Evolutionary conservation across 2,888 invertebrate genomes (phyloP).

Genomic region (Neoscelio sp.): DNA sequence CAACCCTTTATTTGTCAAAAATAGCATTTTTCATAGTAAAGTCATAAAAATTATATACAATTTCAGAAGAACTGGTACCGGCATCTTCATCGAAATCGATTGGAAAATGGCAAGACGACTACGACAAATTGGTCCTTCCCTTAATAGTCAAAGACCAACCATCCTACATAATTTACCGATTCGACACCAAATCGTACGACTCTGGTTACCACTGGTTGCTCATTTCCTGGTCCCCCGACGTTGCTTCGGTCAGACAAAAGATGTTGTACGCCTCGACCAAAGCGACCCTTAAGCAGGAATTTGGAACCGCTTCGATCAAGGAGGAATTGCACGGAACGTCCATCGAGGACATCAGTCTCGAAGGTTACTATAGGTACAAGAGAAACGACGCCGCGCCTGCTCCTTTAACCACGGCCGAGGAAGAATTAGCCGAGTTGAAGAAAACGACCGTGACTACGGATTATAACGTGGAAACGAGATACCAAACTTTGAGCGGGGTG

Average conservation of each 20-base stretch:
- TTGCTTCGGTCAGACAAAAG: slow-evolving; percentile 95
- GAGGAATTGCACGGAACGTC: slow-evolving; percentile 97
- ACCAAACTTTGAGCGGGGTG: slow-evolving; percentile 96
- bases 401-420: slow-evolving; percentile 94
- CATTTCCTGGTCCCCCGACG: slow-evolving; percentile 97
- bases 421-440: slow-evolving; percentile 91
- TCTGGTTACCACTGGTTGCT: slow-evolving; percentile 96
- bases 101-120: slow-evolving; percentile 94
- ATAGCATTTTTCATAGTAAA: too few relatives aligned
- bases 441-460: slow-evolving; percentile 88
- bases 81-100: slow-evolving; percentile 87
- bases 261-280: slow-evolving; percentile 99
- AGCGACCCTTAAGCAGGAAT: slow-evolving; percentile 97
- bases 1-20: too few relatives aligned
- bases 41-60: slow-evolving; percentile 9
- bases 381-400: slow-evolving; percentile 91
- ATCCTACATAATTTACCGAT: slow-evolving; percentile 92
- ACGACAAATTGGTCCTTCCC: slow-evolving; percentile 89
- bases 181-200: slow-evolving; percentile 90
- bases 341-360: slow-evolving; percentile 91
- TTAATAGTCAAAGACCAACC: slow-evolving; percentile 92
- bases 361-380: slow-evolving; percentile 92
- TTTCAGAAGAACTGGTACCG: slow-evolving; percentile 90
- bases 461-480: slow-evolving; percentile 91
- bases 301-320: slow-evolving; percentile 96